These are phyloP conservation scores for Sebastes jordani DNA, from an alignment of 2,797 vertebrate species.

Conservation along the genomic window DNA sequence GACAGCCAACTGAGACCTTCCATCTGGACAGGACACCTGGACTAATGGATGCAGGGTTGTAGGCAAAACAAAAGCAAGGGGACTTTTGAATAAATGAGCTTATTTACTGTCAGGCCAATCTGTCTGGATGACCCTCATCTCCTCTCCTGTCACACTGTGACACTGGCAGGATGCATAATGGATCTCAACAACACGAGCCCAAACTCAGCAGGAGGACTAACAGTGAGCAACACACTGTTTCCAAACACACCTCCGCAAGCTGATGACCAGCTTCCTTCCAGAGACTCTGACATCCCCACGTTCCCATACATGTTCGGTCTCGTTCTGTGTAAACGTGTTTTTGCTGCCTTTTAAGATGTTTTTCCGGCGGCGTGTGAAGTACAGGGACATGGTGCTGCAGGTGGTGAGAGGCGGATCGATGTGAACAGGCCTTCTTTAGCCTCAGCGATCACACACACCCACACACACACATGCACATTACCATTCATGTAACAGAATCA, in stretches of 20 bases:
- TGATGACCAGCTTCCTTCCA: background rate
- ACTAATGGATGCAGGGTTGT: conserved; percentile 32
- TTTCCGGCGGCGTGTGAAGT: background rate
- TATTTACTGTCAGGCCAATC: conserved; percentile 43
- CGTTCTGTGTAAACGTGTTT: background rate
- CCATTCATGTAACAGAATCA: background rate
- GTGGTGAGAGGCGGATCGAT: background rate
- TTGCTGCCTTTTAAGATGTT: background rate
- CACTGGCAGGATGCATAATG: conserved; percentile 15
- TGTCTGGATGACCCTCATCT: conserved; percentile 36
- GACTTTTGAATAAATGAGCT: conserved; percentile 48
- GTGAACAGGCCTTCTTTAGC: conserved; percentile 4
- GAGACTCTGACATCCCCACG: background rate
- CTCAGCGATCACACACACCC: background rate
- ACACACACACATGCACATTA: conserved; percentile 6
- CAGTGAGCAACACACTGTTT: background rate
- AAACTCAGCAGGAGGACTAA: conserved; percentile 13
- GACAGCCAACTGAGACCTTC: conserved; percentile 10
- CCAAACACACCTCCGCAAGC: background rate
- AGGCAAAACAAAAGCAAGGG: conserved; percentile 14
- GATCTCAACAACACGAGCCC: background rate
- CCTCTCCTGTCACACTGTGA: conserved; percentile 2
- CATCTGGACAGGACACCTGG: conserved; percentile 60
- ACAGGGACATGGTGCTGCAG: background rate
- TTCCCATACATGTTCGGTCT: background rate